phyloP scores from a whole-genome alignment of 2,888 invertebrate genomes.

The Tachina fera region DNA sequence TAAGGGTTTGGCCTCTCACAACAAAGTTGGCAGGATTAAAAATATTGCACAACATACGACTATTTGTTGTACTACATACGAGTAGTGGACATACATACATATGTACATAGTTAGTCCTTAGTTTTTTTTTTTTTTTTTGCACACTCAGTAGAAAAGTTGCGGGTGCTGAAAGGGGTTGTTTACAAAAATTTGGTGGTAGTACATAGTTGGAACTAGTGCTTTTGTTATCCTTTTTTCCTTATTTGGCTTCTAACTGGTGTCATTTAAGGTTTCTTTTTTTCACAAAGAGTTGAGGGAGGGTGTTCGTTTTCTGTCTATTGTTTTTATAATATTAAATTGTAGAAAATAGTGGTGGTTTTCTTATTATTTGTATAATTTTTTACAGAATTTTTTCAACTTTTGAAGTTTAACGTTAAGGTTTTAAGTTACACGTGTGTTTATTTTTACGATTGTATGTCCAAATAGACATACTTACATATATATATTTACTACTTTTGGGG shows the following conservation, averaged over 20 bases:
- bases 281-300: constrained; percentile 65
- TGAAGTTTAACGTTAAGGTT: constrained; percentile 52
- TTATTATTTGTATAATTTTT: constrained; percentile 20
- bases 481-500: constrained; percentile 48
- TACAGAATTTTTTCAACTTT: constrained; percentile 39
- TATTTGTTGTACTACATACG: neutral
- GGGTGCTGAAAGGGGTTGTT: constrained; percentile 64
- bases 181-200: constrained; percentile 11
- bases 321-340: constrained; percentile 45
- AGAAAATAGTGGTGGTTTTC: constrained; percentile 51
- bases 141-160: constrained; percentile 36
- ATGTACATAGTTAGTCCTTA: neutral
- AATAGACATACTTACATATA: neutral
- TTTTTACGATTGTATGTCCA: constrained; percentile 20
- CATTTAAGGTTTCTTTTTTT: constrained; percentile 48
- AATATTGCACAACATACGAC: constrained; percentile 18
- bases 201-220: constrained; percentile 21
- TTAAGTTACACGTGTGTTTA: constrained; percentile 57
- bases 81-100: constrained; percentile 49
- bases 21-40: constrained; percentile 40
- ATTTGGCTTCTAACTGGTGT: constrained; percentile 58
- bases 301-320: constrained; percentile 55
- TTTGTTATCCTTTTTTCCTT: constrained; percentile 38
- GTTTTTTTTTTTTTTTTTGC: constrained; percentile 13
- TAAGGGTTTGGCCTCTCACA: constrained; percentile 56